A percentile compares a stretch with the other conserved stretches of the same genome.
phyloP scores from a whole-genome alignment of 2,888 invertebrate genomes.

The Sarcophaga carnaria region DNA sequence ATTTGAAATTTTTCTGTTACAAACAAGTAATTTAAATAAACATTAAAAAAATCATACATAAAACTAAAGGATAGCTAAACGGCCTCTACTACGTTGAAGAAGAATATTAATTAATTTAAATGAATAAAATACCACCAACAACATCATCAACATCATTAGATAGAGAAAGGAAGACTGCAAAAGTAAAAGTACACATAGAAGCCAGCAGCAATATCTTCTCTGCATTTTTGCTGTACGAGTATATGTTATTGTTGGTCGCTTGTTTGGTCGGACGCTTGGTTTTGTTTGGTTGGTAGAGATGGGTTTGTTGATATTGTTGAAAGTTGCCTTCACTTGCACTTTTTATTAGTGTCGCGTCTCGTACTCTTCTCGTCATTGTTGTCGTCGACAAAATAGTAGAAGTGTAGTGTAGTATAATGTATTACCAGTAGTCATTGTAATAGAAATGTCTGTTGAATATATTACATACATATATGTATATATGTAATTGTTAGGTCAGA shows the following conservation, averaged over 20 bases:
- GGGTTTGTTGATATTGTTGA: constrained; percentile 1
- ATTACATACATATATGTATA: neutral
- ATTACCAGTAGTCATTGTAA: constrained; percentile 1
- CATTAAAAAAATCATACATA: neutral
- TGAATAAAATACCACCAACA: constrained; percentile 1
- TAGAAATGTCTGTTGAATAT: constrained; percentile 27
- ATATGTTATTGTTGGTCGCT: neutral
- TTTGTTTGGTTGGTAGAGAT: neutral
- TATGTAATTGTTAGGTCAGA: neutral
- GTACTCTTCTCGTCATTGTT: neutral
- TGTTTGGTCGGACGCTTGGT: constrained; percentile 1
- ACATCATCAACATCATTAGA: constrained; percentile 2
- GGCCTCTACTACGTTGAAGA: neutral
- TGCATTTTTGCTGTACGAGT: neutral
- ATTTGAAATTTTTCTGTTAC: neutral
- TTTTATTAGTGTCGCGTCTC: constrained; percentile 22
- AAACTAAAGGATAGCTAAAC: neutral
- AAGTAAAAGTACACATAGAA: neutral
- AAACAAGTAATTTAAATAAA: constrained; percentile 5
- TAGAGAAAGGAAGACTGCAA: neutral
- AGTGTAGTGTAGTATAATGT: neutral
- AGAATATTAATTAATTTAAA: neutral
- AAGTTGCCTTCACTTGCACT: constrained; percentile 33
- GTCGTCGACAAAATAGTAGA: neutral
- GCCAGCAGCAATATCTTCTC: constrained; percentile 9